phyloP scores from a whole-genome alignment of 2,888 invertebrate species.

The Melipona beecheii region DNA sequence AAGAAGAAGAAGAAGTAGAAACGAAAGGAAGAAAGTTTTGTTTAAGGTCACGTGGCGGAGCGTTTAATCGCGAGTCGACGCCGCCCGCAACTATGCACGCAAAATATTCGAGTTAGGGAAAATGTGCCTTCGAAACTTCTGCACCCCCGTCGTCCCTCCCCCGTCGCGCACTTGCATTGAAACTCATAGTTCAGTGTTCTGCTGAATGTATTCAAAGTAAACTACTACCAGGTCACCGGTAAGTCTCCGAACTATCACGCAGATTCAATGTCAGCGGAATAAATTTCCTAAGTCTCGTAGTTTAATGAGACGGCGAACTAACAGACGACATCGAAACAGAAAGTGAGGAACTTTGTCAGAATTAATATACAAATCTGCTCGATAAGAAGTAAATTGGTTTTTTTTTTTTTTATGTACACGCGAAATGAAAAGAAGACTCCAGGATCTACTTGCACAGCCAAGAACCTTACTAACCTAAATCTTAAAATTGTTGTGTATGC shows the following conservation, averaged over 20 bases:
- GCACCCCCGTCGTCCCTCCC: neutral
- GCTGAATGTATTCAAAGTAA: constrained; percentile 60
- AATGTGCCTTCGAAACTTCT: constrained; percentile 55
- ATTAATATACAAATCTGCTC: neutral
- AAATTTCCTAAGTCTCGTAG: constrained; percentile 38
- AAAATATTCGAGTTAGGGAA: constrained; percentile 56
- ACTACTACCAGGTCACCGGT: constrained; percentile 58
- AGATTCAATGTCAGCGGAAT: constrained; percentile 57
- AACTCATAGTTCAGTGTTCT: constrained; percentile 61
- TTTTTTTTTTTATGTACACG: too few relatives aligned
- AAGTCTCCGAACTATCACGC: constrained; percentile 51
- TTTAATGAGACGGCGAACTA: constrained; percentile 8
- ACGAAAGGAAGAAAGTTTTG: constrained; percentile 42
- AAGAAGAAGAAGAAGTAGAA: constrained; percentile 9
- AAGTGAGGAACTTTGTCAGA: constrained; percentile 7
- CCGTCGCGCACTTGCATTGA: constrained; percentile 52
- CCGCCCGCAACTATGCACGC: constrained; percentile 39
- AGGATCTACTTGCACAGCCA: too few relatives aligned
- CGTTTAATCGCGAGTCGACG: constrained; percentile 62
- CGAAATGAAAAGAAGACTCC: too few relatives aligned
- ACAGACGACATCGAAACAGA: constrained; percentile 1
- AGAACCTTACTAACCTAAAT: too few relatives aligned
- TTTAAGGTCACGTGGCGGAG: constrained; percentile 52
- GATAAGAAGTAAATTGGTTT: neutral
- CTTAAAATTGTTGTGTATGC: too few relatives aligned